These are phyloP conservation scores for Coleophora flavipennella DNA, from an alignment of 2,888 invertebrate genomes.

Conservation along the genomic window DNA sequence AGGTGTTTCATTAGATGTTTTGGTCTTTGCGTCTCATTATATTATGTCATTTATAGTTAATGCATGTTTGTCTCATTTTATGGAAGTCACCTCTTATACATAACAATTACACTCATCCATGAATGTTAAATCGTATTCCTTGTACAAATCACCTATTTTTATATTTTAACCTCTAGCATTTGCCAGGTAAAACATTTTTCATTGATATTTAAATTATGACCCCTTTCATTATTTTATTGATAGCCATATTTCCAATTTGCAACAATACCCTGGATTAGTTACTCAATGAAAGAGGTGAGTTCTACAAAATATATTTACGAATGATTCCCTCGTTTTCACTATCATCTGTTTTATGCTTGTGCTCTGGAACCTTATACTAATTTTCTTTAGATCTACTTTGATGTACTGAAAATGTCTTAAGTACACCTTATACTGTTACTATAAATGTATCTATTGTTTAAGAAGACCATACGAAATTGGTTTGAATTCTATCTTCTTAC, in stretches of 20 bases:
- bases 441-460: neutral
- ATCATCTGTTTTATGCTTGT: conserved; percentile 26
- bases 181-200: conserved; percentile 75
- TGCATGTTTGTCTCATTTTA: conserved; percentile 46
- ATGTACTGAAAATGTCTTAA: no score
- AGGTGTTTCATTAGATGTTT: conserved; percentile 8
- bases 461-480: no score
- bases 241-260: conserved; percentile 14
- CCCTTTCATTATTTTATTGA: neutral
- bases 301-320: conserved; percentile 36
- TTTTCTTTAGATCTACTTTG: no score
- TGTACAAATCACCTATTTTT: conserved; percentile 19
- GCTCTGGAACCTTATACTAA: conserved; percentile 20
- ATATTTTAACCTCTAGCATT: conserved; percentile 72
- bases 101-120: conserved; percentile 56
- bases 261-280: conserved; percentile 32
- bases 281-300: conserved; percentile 60
- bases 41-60: conserved; percentile 21
- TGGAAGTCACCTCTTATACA: conserved; percentile 62
- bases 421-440: neutral
- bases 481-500: no score
- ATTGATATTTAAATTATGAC: conserved; percentile 12
- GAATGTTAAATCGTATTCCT: conserved; percentile 52
- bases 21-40: conserved; percentile 34
- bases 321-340: conserved; percentile 18